Base-by-base conservation (phyloP, 92 coral and sea anemone species). In the Phenganax marumi region DNA sequence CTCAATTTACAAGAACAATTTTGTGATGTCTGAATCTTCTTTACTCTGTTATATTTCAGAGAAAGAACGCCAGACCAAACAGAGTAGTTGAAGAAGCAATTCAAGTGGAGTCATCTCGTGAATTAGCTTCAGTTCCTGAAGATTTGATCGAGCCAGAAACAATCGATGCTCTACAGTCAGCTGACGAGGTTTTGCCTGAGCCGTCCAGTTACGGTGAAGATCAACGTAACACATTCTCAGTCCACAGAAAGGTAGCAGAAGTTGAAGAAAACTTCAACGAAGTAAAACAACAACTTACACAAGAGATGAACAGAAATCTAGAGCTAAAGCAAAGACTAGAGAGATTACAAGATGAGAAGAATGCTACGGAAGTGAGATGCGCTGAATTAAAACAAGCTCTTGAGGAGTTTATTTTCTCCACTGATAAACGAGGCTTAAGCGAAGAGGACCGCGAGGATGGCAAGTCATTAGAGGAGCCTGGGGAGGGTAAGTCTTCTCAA, bases 371-470 rank as follows among this genome's bases (percentile, higher is more conserved):
- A 7, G 61, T 77, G 25, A 58, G 82, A 47, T 77, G 87, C 56
- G 61, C 74, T 10, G 96, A 95, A 70, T 78, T 95, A 46, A 92
- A 95, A 60, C 91, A 89, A 86, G 98, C 98, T 46, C 70, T 95
- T 22, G 98, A 95, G 64, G 98, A 95, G 69, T 95, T 95, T 86
- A 89, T 91, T 6, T 89, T 90, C 83, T 81, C 97, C 26, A 95
- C 98, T 13, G 98, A 95, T 80, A 92, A 92, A 50, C 83, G 83
- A 77, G 71, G 71, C 10, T 33, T 33, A 33, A 43, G 7, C 43
- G 87, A 86, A 53, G 84, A 88, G 12, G 76, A 79, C 5, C 68
- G 64, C 2, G 68, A 70, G 52, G 88, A 82, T n/a, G 75, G 46
- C 12, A 12, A 76, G 51, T 57, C 54, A 51, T 11, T 75, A 51